Evolutionary conservation across 2,888 invertebrate species (phyloP).

Genomic region (Trileptium ribeirensis): DNA sequence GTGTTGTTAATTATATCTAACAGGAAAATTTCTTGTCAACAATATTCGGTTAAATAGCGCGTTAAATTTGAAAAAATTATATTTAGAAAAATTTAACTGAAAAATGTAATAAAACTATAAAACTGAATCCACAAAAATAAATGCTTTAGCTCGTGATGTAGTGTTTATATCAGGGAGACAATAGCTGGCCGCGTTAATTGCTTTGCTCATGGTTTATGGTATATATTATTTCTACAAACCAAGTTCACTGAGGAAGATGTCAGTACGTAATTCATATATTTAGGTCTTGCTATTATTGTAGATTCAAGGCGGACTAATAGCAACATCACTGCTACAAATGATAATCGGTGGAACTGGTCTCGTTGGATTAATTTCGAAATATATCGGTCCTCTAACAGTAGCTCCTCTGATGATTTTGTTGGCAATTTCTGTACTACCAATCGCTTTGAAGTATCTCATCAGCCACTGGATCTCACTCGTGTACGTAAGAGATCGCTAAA

Average conservation of each 20-base stretch:
- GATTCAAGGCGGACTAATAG: conserved; percentile 43
- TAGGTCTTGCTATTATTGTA: conserved; percentile 26
- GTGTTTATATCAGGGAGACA: no score
- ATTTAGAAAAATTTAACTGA: no score
- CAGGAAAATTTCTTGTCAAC: no score
- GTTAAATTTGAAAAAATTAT: no score
- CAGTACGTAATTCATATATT: neutral
- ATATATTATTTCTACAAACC: neutral
- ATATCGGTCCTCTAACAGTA: conserved; percentile 46
- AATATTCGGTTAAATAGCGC: no score
- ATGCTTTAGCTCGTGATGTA: no score
- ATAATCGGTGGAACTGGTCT: conserved; percentile 42
- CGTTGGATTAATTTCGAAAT: conserved; percentile 40
- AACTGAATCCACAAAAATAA: no score
- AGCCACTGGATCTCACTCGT: conserved; percentile 45
- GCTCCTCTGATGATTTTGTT: conserved; percentile 44
- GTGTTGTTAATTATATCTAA: no score
- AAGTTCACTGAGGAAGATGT: neutral
- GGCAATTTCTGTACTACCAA: conserved; percentile 40
- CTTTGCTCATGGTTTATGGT: no score
- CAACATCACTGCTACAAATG: conserved; percentile 42
- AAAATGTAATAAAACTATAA: no score
- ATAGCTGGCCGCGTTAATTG: no score
- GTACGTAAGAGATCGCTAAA: conserved; percentile 36
- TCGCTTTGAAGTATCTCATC: conserved; percentile 40